Conservation (phyloP, 2,113 vertebrate species). For the Cichladusa arquata region DNA sequence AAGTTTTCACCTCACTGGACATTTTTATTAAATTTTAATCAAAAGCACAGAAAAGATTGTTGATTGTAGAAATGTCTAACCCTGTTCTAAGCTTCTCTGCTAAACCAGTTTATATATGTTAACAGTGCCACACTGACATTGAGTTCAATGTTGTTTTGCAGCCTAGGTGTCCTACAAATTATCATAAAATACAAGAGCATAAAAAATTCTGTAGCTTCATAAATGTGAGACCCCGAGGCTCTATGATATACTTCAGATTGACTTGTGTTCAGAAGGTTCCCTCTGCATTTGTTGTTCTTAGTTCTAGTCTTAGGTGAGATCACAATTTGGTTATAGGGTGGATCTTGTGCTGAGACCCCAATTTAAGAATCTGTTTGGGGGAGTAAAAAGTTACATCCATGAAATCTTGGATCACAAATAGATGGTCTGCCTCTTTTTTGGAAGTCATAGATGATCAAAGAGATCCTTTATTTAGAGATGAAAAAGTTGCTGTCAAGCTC, state of each 20-base stretch:
- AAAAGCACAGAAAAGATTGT: constrained; percentile 75
- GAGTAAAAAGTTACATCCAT: background rate
- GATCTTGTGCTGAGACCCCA: background rate
- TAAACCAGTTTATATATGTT: background rate
- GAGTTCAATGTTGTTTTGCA: background rate
- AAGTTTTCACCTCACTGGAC: constrained; percentile 64
- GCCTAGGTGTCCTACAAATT: background rate
- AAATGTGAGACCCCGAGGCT: background rate
- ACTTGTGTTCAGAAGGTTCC: background rate
- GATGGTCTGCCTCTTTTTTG: background rate
- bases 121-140: background rate
- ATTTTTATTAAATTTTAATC: constrained; percentile 81
- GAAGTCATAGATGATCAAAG: background rate
- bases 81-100: background rate
- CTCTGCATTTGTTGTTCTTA: background rate
- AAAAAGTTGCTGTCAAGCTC: constrained; percentile 18
- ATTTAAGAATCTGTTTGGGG: background rate
- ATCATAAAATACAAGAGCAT: background rate
- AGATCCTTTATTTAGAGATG: constrained; percentile 22
- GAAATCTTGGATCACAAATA: constrained; percentile 22
- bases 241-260: background rate
- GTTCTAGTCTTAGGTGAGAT: background rate
- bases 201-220: background rate
- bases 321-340: background rate
- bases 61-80: constrained; percentile 58